Conservation (phyloP, 2,888 invertebrate genomes). For the Apotomis capreana region DNA sequence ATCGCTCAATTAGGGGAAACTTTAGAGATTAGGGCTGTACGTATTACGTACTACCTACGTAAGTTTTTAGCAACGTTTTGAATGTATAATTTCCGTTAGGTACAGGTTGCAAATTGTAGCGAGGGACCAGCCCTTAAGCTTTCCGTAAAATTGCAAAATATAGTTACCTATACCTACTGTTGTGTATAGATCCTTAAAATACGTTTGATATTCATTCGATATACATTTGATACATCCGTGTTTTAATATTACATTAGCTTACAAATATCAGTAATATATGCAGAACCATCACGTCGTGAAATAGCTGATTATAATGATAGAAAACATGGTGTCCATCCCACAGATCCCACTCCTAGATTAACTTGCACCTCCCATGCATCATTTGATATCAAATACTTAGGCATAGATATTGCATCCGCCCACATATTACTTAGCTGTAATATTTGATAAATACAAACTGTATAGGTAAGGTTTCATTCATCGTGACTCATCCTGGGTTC, state of each 20-base stretch:
- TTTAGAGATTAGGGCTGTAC: too few species aligned
- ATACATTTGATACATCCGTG: neutral
- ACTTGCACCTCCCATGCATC: slow-evolving; percentile 5
- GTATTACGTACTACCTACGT: too few species aligned
- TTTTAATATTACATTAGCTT: neutral
- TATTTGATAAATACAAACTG: slow-evolving; percentile 18
- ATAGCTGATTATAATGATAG: neutral
- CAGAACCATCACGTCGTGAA: neutral
- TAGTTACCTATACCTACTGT: too few species aligned
- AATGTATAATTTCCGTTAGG: too few species aligned
- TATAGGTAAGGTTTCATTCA: slow-evolving; percentile 31
- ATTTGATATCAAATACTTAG: slow-evolving; percentile 28
- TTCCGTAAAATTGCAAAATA: too few species aligned
- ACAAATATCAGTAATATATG: neutral
- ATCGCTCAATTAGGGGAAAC: too few species aligned
- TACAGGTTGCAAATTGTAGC: too few species aligned
- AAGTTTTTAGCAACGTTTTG: too few species aligned
- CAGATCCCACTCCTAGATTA: slow-evolving; percentile 7
- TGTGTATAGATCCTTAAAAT: too few species aligned
- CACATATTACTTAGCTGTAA: slow-evolving; percentile 25
- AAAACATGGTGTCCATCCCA: slow-evolving; percentile 1
- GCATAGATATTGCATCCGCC: slow-evolving; percentile 31
- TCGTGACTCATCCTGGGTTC: slow-evolving; percentile 23
- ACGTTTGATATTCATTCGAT: too few species aligned
- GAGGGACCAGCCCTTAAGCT: too few species aligned